These are phyloP conservation scores for Pomatorhinus ruficollis DNA, from an alignment of 2,113 vertebrate genomes.

Conservation along the genomic window DNA sequence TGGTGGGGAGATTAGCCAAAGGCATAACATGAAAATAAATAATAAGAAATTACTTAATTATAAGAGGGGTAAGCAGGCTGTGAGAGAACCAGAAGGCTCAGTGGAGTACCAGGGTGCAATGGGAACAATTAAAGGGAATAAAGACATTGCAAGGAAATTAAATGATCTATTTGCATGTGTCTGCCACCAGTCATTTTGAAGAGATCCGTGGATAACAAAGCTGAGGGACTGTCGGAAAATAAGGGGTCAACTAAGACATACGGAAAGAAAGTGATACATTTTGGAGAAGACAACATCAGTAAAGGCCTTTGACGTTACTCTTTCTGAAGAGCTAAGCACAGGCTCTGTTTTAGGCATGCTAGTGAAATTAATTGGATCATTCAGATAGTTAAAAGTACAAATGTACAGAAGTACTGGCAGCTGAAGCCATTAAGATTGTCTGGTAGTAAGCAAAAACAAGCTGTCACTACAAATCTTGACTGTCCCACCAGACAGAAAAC, in stretches of 20 bases:
- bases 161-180: constrained; percentile 24
- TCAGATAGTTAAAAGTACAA: background rate
- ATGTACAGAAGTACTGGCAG: background rate
- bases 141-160: constrained; percentile 55
- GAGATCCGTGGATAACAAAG: background rate
- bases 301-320: background rate
- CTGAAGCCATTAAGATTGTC: background rate
- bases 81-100: constrained; percentile 37
- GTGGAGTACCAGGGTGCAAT: constrained; percentile 38
- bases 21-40: constrained; percentile 60
- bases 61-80: constrained; percentile 25
- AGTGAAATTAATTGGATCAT: background rate
- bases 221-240: background rate
- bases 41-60: constrained; percentile 63
- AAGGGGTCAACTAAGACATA: background rate
- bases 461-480: background rate
- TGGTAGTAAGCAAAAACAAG: background rate
- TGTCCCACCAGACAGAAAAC: background rate
- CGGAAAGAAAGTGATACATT: background rate
- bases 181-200: background rate
- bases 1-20: constrained; percentile 53
- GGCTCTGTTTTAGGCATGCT: background rate
- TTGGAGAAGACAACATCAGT: background rate
- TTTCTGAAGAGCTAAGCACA: background rate
- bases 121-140: constrained; percentile 62